These are phyloP conservation scores for Hecatera dysodea DNA, from an alignment of 2,888 invertebrate species.

Conservation along the genomic window DNA sequence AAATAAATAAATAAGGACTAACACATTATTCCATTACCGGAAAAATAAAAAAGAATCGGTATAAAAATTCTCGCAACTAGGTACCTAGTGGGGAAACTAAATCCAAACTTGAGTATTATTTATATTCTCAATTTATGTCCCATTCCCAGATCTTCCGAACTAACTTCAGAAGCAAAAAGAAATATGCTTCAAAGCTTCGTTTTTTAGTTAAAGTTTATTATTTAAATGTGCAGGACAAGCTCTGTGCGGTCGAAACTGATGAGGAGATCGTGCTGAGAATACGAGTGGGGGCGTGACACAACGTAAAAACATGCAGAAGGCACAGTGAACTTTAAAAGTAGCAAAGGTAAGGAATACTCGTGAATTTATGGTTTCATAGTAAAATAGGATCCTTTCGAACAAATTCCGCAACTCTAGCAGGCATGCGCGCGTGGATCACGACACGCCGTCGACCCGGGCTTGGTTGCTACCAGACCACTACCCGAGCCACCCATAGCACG, in stretches of 20 bases:
- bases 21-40: too few species aligned
- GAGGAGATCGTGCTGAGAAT: conserved; percentile 66
- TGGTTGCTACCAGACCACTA: too few species aligned
- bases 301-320: conserved; percentile 21
- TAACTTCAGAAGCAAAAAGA: conserved; percentile 33
- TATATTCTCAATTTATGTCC: conserved; percentile 6
- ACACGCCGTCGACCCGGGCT: too few species aligned
- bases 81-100: background rate
- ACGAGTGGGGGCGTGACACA: conserved; percentile 35
- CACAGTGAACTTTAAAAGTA: background rate
- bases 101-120: background rate
- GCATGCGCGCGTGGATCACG: too few species aligned
- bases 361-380: too few species aligned
- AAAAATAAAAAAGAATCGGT: too few species aligned
- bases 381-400: too few species aligned
- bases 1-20: too few species aligned
- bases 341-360: background rate
- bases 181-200: conserved; percentile 12
- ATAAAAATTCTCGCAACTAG: background rate
- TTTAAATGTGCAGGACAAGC: conserved; percentile 67
- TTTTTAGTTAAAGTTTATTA: conserved; percentile 62
- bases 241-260: conserved; percentile 66
- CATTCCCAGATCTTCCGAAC: conserved; percentile 4
- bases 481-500: too few species aligned
- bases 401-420: too few species aligned